These are phyloP conservation scores for Sitophilus oryzae DNA, from an alignment of 1,140 invertebrate species.

Conservation along the genomic window DNA sequence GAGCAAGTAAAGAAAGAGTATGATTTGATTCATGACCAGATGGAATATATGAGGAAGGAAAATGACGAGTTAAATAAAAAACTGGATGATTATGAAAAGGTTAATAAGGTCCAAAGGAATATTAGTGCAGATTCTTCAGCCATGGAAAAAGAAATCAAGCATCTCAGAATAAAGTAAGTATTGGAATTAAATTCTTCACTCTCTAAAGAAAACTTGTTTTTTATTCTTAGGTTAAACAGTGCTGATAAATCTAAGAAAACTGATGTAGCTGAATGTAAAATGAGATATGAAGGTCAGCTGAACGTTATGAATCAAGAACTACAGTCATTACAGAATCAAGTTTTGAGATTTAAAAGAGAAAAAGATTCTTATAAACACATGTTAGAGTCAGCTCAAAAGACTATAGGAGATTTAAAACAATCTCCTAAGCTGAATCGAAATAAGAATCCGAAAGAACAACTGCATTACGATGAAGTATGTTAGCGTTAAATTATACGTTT, in stretches of 20 bases:
- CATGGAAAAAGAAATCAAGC: constrained; percentile 68
- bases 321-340: constrained; percentile 73
- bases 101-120: constrained; percentile 73
- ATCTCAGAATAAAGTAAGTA: constrained; percentile 57
- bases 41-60: constrained; percentile 64
- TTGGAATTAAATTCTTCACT: neutral
- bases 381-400: constrained; percentile 78
- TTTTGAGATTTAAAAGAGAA: constrained; percentile 76
- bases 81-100: constrained; percentile 78
- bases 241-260: constrained; percentile 76
- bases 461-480: constrained; percentile 51
- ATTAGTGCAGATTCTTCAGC: constrained; percentile 67
- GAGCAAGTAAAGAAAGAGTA: constrained; percentile 67
- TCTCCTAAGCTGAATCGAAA: constrained; percentile 41
- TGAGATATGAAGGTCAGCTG: constrained; percentile 83
- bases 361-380: constrained; percentile 88
- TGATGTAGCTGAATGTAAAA: constrained; percentile 78
- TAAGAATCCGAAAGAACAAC: constrained; percentile 20
- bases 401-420: constrained; percentile 66
- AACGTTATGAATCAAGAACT: constrained; percentile 81
- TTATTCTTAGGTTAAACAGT: constrained; percentile 55
- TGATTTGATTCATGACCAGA: constrained; percentile 62
- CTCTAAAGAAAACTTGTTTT: constrained; percentile 6
- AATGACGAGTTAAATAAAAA: constrained; percentile 76
- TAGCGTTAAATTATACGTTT: neutral